Conservation (phyloP, 2,888 invertebrate genomes). For the Lasioglossum malachurum region DNA sequence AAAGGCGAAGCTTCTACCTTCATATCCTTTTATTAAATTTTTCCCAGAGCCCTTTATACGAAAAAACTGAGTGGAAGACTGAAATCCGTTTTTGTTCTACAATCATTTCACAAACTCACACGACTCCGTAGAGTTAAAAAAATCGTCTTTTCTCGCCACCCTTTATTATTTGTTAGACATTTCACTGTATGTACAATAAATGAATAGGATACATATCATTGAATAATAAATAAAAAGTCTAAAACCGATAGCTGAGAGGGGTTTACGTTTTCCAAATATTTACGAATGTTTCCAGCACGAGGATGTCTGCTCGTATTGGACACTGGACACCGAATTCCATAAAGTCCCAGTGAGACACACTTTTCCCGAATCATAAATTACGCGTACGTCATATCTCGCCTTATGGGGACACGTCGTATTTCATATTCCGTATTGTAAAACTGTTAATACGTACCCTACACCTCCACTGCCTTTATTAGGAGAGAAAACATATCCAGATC, state of each 20-base stretch:
- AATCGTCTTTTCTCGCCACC: neutral
- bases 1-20: neutral
- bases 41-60: neutral
- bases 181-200: neutral
- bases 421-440: constrained; percentile 70
- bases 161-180: neutral
- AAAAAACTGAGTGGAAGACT: neutral
- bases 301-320: constrained; percentile 28
- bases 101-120: neutral
- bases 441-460: constrained; percentile 53
- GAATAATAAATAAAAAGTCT: neutral
- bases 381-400: constrained; percentile 58
- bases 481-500: constrained; percentile 10
- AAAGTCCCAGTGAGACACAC: constrained; percentile 57
- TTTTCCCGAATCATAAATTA: constrained; percentile 73
- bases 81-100: neutral
- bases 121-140: neutral
- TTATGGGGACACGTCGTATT: constrained; percentile 69
- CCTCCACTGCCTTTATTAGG: neutral
- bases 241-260: neutral
- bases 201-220: neutral
- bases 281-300: constrained; percentile 44
- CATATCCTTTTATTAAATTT: neutral
- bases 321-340: constrained; percentile 59
- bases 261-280: constrained; percentile 12